Base-by-base conservation (phyloP, 1,140 invertebrate genomes). In the Lepidurus arcticus region DNA sequence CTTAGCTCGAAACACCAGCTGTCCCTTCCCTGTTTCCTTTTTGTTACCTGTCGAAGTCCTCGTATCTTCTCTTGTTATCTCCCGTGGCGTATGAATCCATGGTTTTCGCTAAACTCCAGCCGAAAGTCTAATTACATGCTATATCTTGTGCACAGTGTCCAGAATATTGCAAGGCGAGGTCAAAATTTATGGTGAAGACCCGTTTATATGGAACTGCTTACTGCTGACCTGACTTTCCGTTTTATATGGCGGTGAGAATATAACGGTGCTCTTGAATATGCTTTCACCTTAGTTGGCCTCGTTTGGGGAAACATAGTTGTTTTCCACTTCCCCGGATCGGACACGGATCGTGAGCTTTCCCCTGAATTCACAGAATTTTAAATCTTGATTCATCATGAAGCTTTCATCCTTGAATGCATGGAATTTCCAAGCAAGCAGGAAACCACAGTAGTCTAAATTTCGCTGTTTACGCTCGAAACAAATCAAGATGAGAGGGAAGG, bases 51-150 rank as follows among this genome's bases (percentile, higher is more conserved):
- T 65, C 53, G 53, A 65, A 65, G 53, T 65, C 9, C 21, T 0
- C 21, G 16, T 21, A 13, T 65, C 16, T n/a, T 13, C 53, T 65
- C 16, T 47, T 16, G 45, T 21, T 16, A 21, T 65, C 53, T 65
- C 53, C 53, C 21, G 53, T 65, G 53, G 53, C 16, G 53, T 65
- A 65, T 16, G 53, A 65, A 65, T 21, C 53, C 53, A 65, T 65
- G 53, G 9, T 9, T 21, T 65, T 65, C 21, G 13, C 53, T 65
- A 21, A 65, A 65, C 53, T 21, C 21, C 21, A 13, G 53, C 21
- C 53, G 53, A 65, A 65, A 65, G 21, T 65, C 53, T 65, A 65
- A 65, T 65, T 65, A n/a, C 53, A 65, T 65, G 53, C 53, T 65
- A 65, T 65, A 65, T n/a, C 53, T 65, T 34, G 8, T 21, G 53